Evolutionary conservation across 2,113 vertebrate genomes (phyloP).

Genomic region (Dissostichus mawsoni): DNA sequence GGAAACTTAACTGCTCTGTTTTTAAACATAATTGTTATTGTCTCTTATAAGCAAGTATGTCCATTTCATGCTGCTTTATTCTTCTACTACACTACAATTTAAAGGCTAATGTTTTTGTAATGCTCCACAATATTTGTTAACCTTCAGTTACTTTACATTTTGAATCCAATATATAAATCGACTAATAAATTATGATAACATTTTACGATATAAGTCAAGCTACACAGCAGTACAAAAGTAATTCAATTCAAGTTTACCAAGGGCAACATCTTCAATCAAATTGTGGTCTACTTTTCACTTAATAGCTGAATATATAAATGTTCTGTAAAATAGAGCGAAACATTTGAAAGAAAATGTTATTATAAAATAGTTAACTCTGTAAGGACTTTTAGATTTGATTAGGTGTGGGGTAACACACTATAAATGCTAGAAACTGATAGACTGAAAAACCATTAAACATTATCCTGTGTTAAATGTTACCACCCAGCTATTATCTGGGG

Average conservation of each 20-base stretch:
- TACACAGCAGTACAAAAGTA: neutral
- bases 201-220: neutral
- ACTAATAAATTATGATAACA: neutral
- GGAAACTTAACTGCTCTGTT: too few species aligned
- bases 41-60: neutral
- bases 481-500: neutral
- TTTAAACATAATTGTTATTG: too few species aligned
- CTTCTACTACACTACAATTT: neutral
- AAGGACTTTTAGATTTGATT: neutral
- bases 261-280: neutral
- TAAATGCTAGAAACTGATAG: neutral
- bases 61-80: neutral
- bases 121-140: neutral
- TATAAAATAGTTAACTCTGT: too few species aligned
- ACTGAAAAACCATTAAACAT: constrained; percentile 5
- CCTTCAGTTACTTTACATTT: neutral
- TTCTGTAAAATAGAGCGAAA: neutral
- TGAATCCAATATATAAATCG: neutral
- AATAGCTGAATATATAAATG: too few species aligned
- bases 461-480: constrained; percentile 1
- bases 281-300: too few species aligned
- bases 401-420: neutral
- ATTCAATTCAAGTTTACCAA: neutral
- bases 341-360: neutral
- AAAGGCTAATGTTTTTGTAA: too few species aligned